A percentile compares a stretch with the other conserved stretches of the same genome.
Conservation (phyloP, 2,797 vertebrate species). For the Poeciliopsis gracilis region DNA sequence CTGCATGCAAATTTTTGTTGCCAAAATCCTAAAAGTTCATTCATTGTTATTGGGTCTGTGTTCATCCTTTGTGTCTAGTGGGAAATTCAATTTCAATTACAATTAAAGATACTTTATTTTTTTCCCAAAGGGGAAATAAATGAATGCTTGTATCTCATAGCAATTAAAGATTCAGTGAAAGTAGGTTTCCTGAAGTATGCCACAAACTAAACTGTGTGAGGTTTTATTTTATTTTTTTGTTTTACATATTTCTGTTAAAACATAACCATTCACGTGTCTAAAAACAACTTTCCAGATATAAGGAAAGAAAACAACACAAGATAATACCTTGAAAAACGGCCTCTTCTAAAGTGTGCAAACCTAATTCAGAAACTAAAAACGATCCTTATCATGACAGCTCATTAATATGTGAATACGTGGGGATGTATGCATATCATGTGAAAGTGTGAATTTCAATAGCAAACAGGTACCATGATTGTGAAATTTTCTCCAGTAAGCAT, state of each 20-base stretch:
- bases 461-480: slow-evolving; percentile 17
- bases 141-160: no score
- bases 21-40: slow-evolving; percentile 54
- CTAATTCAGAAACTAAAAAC: slow-evolving; percentile 46
- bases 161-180: background rate
- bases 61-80: slow-evolving; percentile 61
- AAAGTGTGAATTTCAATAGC: slow-evolving; percentile 17
- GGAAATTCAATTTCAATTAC: slow-evolving; percentile 16
- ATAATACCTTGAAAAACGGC: slow-evolving; percentile 25
- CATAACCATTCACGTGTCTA: slow-evolving; percentile 52
- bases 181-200: slow-evolving; percentile 51
- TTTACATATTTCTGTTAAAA: slow-evolving; percentile 44
- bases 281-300: slow-evolving; percentile 46
- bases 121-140: no score
- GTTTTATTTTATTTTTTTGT: background rate
- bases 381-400: slow-evolving; percentile 36
- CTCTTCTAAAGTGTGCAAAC: slow-evolving; percentile 34
- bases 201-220: slow-evolving; percentile 39
- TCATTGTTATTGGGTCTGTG: slow-evolving; percentile 68
- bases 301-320: slow-evolving; percentile 30
- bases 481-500: slow-evolving; percentile 18
- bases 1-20: slow-evolving; percentile 27
- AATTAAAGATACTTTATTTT: no score
- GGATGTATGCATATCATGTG: slow-evolving; percentile 15
- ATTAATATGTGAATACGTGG: slow-evolving; percentile 23